Conservation (phyloP, 2,888 invertebrate genomes). For the Acholoe squamosa region DNA sequence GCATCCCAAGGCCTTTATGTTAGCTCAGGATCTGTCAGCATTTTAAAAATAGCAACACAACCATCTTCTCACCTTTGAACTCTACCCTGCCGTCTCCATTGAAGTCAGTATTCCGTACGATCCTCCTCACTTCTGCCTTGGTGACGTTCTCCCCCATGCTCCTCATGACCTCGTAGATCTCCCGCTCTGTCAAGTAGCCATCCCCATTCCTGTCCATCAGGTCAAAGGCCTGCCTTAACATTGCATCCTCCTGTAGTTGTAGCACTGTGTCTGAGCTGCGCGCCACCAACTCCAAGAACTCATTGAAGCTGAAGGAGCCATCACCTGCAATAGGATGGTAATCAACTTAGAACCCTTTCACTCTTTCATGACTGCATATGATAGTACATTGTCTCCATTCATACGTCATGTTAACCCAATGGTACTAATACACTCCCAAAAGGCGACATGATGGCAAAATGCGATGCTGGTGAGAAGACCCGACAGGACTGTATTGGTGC, state of each 20-base stretch:
- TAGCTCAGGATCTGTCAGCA: too few relatives aligned
- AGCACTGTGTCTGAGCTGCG: slow-evolving; percentile 47
- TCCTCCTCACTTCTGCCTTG: slow-evolving; percentile 15
- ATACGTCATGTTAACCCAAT: too few relatives aligned
- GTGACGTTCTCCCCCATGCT: slow-evolving; percentile 48
- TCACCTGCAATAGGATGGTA: slow-evolving; percentile 35
- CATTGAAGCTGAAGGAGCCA: slow-evolving; percentile 50
- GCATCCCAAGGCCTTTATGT: too few relatives aligned
- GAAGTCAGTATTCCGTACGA: slow-evolving; percentile 37
- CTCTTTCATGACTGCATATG: too few relatives aligned
- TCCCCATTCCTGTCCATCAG: slow-evolving; percentile 40
- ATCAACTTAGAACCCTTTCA: too few relatives aligned
- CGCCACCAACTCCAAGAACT: slow-evolving; percentile 57
- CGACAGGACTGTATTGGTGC: too few relatives aligned
- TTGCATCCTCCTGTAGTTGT: slow-evolving; percentile 48
- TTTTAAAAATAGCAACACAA: too few relatives aligned
- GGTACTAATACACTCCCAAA: too few relatives aligned
- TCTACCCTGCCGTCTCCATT: slow-evolving; percentile 50
- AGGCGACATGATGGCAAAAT: too few relatives aligned
- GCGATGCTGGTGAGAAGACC: too few relatives aligned
- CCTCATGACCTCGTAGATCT: slow-evolving; percentile 54
- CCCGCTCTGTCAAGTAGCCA: slow-evolving; percentile 33
- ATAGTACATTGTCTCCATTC: too few relatives aligned
- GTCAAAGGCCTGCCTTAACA: slow-evolving; percentile 41
- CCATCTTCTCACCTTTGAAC: slow-evolving; percentile 54